Base-by-base conservation (phyloP, 2,888 invertebrate genomes). In the Meiosimyza decipiens region DNA sequence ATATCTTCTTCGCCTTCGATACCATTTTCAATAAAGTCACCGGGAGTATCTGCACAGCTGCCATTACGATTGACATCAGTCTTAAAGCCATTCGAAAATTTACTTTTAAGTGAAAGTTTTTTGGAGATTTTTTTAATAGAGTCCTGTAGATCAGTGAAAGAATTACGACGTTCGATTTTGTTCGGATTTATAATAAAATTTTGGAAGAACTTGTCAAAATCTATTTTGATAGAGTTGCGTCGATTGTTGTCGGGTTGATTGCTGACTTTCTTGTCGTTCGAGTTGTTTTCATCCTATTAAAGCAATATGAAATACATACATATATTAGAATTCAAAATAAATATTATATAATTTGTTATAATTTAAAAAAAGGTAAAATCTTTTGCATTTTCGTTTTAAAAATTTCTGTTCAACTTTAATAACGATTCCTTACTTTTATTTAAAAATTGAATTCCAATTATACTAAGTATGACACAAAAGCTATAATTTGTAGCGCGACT, bases 101-200 rank as follows among this genome's bases (percentile, higher is more conserved):
- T 64, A 74, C 90, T 90, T 74, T 90, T 91, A 1, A 91, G 88
- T 0, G 90, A 88, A 0, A 91, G 87, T 76, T 90, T 88, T 74
- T 89, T 89, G 0, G 91, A 89, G 67, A 90, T 85, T 75, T 89
- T 89, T 76, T 89, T 90, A 15, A 91, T 84, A 0, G 90, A 89
- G 59, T 91, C 91, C 63, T 91, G 91, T 40, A 93, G 84, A 78
- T 93, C 91, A 0, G 90, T 90, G 5, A 92, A 89, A 0, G 87
- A 87, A 77, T 93, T 93, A 28, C 89, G 81, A 1, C 86, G 80
- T 57, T 86, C 82, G 71, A 86, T 71, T 71, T 84, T 86, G 69
- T 83, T 78, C 0, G 84, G 83, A 79, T 84, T 86, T 12, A 79
- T 81, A 9, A 84, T 82, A 51, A 86, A 85, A 74, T 84, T 86